Evolutionary conservation across 53 echinoderm and acorn worm genomes (phyloP), one percentile per base, ranked within the genome.

Genomic region (Mesocentrotus franciscanus): DNA sequence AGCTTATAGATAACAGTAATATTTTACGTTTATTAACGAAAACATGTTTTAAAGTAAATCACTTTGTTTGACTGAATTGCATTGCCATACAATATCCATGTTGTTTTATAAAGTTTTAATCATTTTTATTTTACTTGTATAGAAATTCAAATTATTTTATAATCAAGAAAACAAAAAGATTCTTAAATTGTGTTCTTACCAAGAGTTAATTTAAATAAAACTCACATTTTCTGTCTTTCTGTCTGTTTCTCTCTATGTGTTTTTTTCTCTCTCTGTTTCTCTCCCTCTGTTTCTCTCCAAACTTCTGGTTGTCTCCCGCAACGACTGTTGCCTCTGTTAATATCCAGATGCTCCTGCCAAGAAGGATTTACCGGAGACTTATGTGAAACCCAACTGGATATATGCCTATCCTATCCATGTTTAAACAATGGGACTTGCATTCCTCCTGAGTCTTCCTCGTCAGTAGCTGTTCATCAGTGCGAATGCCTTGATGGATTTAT

Each of bases 401-500:
- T 68, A 94, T 95, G 96, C 96, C 95, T 14, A 96, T 97, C 62
- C 84, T 98, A 83, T 49, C 72, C 92, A 8, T 94, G 95, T 55
- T 61, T 94, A 16, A 85, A 94, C 70, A 85, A 85, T 57, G 95
- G 90, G 4, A 78, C 91, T 10, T 85, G 93, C 49, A 36, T 71
- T 9, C 95, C 70, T 55, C 70, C n/a, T 24, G 64, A 36, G 20
- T 39, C 95, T 16, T 1, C 64, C n/a, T 20, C 36, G 0, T 4
- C 85, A 14, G 85, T n/a, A 20, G 39, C 72, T 36, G 22, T 68
- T 56, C 97, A 95, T 75, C 58, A 92, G 7, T 98, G 98, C 79
- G 78, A 90, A 34, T 98, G 98, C 93, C 56, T 93, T 35, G 96
- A 92, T 9, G 97, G 96, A 27, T 98, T 60, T 30, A 81, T 96